Conservation (phyloP, 2,797 vertebrate genomes). For the Rhynchotus rufescens region DNA sequence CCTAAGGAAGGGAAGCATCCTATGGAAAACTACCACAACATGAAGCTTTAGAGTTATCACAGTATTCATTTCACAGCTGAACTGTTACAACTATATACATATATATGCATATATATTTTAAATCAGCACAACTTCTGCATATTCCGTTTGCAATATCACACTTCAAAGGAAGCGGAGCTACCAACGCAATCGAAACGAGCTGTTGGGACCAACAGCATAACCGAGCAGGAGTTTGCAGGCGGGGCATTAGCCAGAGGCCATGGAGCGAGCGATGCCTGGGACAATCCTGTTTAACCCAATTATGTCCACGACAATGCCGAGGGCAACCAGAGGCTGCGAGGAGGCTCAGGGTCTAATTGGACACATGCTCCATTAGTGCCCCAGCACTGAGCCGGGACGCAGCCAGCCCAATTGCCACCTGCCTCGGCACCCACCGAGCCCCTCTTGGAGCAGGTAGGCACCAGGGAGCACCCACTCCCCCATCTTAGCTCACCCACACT, state of each 20-base stretch:
- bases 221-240: background rate
- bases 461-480: background rate
- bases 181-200: background rate
- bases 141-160: background rate
- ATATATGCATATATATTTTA: background rate
- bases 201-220: background rate
- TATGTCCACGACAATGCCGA: background rate
- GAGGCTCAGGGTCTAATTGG: background rate
- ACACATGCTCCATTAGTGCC: accelerated
- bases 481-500: background rate
- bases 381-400: no score
- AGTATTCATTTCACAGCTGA: background rate
- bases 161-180: background rate
- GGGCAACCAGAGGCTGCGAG: background rate
- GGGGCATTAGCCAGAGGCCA: background rate
- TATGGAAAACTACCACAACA: background rate
- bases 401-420: background rate
- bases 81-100: background rate
- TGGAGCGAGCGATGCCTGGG: background rate
- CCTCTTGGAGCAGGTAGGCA: background rate
- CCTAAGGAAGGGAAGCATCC: background rate
- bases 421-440: background rate
- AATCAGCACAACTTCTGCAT: background rate
- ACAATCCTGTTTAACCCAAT: background rate
- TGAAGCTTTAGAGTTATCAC: no score